A percentile compares a stretch with the other conserved stretches of the same genome.
Conservation (phyloP, 2,888 invertebrate genomes). For the Hypena proboscidalis region DNA sequence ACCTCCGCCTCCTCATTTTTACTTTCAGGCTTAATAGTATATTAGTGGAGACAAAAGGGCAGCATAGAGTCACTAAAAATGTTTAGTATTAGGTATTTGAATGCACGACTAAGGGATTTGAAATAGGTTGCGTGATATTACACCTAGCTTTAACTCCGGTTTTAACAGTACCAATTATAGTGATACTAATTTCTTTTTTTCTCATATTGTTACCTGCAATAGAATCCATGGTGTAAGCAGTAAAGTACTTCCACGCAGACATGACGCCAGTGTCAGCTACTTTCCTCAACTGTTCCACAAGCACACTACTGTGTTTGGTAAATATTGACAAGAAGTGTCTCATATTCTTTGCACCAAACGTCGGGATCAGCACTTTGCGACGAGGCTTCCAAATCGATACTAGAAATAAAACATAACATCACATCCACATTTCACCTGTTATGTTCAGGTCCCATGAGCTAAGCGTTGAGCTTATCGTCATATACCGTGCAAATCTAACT, state of each 20-base stretch:
- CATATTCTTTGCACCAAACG: slow-evolving; percentile 49
- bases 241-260: slow-evolving; percentile 31
- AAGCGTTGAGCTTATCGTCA: background rate
- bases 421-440: background rate
- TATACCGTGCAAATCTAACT: too few species aligned
- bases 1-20: too few species aligned
- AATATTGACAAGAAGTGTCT: slow-evolving; percentile 48
- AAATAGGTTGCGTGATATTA: too few species aligned
- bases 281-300: slow-evolving; percentile 24
- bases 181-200: background rate
- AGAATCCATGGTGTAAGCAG: slow-evolving; percentile 44
- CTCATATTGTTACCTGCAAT: slow-evolving; percentile 33
- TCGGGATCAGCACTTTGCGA: slow-evolving; percentile 51
- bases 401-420: slow-evolving; percentile 12
- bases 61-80: too few species aligned
- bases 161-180: too few species aligned
- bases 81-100: too few species aligned
- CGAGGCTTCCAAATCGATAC: slow-evolving; percentile 58
- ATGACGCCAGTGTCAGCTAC: slow-evolving; percentile 20
- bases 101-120: too few species aligned
- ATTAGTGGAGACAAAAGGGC: too few species aligned
- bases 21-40: too few species aligned
- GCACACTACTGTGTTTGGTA: slow-evolving; percentile 35
- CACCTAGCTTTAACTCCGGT: too few species aligned
- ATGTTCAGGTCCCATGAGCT: background rate